Conservation (phyloP, 2,888 invertebrate species). For the Tenthredo livida region DNA sequence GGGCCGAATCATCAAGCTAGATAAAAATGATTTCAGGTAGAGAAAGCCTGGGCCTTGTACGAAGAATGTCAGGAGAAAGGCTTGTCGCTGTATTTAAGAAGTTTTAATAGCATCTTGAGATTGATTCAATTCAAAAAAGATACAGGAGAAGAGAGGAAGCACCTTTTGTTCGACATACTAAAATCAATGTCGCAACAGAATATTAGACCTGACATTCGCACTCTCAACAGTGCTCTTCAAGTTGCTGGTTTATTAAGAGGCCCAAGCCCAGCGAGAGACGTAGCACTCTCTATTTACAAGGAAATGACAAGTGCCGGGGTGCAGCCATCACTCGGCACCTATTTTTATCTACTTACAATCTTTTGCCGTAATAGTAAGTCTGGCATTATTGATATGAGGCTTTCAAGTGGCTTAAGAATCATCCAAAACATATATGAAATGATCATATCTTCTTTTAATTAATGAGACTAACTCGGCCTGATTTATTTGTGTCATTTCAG, state of each 20-base stretch:
- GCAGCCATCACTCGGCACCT: constrained; percentile 87
- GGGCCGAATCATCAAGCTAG: neutral
- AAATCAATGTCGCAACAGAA: constrained; percentile 82
- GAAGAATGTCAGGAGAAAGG: constrained; percentile 85
- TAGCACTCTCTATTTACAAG: constrained; percentile 79
- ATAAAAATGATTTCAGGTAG: constrained; percentile 78
- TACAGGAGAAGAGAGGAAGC: constrained; percentile 83
- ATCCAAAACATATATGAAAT: neutral
- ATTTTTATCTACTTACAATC: constrained; percentile 85
- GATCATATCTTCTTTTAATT: neutral
- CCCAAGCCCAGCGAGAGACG: constrained; percentile 75
- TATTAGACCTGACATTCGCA: constrained; percentile 83
- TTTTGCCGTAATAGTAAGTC: constrained; percentile 86
- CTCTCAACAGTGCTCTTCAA: constrained; percentile 84
- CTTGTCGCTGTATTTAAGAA: constrained; percentile 82
- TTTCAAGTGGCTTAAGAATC: neutral
- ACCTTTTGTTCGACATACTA: constrained; percentile 83
- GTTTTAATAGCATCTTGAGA: constrained; percentile 86
- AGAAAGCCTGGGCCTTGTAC: constrained; percentile 83
- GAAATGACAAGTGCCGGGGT: constrained; percentile 86
- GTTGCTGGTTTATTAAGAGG: constrained; percentile 78
- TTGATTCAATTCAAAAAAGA: constrained; percentile 84
- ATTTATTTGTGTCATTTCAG: constrained; percentile 73
- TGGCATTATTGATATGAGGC: neutral
- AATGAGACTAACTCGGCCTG: neutral